Evolutionary conservation across 1,140 invertebrate species (phyloP).

Genomic region (Drosophila navojoa): DNA sequence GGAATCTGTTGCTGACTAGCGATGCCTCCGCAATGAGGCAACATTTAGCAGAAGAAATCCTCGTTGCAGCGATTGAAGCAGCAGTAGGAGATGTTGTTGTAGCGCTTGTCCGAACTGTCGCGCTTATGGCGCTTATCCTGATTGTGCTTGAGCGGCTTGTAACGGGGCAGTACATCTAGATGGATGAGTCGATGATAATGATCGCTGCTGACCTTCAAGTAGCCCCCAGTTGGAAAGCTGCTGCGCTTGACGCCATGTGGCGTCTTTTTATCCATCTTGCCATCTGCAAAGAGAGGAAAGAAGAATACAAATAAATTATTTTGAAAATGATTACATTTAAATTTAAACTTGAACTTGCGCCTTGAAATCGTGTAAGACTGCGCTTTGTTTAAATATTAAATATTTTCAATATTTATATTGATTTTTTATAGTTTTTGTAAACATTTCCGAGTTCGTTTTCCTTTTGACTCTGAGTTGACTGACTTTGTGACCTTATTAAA

Average conservation of each 20-base stretch:
- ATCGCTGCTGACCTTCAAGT: constrained; percentile 68
- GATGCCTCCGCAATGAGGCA: background rate
- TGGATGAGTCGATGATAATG: constrained; percentile 64
- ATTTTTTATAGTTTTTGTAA: constrained; percentile 42
- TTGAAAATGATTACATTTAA: constrained; percentile 2
- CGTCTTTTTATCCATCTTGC: constrained; percentile 53
- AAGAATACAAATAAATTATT: constrained; percentile 24
- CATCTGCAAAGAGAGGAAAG: constrained; percentile 47
- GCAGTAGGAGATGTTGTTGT: constrained; percentile 78
- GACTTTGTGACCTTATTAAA: constrained; percentile 73
- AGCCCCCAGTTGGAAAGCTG: constrained; percentile 71
- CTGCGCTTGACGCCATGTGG: constrained; percentile 62
- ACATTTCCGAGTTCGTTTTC: constrained; percentile 57
- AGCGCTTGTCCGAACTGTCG: constrained; percentile 49
- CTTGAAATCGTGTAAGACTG: constrained; percentile 67
- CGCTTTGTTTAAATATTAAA: constrained; percentile 40
- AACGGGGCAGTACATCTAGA: constrained; percentile 65
- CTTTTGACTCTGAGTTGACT: constrained; percentile 48
- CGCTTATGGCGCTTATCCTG: constrained; percentile 68
- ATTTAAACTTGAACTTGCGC: constrained; percentile 68
- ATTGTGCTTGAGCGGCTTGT: constrained; percentile 69
- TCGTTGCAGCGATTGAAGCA: constrained; percentile 71
- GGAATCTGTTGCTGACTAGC: constrained; percentile 50
- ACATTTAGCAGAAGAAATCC: constrained; percentile 75
- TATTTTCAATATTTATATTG: constrained; percentile 30